A percentile compares a stretch with the other conserved stretches of the same genome.
These are phyloP conservation scores for Sinosuthora webbiana DNA, from an alignment of 2,113 vertebrate genomes.

Conservation along the genomic window DNA sequence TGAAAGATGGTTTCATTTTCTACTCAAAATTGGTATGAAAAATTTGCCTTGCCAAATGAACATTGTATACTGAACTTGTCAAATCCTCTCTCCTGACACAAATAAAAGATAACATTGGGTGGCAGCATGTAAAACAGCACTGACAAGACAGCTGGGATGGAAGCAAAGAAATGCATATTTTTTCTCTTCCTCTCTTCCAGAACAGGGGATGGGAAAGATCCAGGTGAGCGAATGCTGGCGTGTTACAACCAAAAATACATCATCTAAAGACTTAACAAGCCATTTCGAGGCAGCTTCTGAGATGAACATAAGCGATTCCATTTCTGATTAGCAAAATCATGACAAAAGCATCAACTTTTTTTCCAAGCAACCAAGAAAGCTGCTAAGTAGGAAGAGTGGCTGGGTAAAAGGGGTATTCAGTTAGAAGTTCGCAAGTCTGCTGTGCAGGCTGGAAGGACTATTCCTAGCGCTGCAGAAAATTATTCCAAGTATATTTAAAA, in stretches of 20 bases:
- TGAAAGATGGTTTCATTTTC: slow-evolving; percentile 81
- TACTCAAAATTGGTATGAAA: slow-evolving; percentile 75
- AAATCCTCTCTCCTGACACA: slow-evolving; percentile 78
- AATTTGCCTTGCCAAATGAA: slow-evolving; percentile 77
- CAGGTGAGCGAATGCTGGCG: slow-evolving; percentile 1
- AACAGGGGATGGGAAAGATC: slow-evolving; percentile 27
- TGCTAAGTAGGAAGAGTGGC: background rate
- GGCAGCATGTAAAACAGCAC: slow-evolving; percentile 77
- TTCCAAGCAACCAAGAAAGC: background rate
- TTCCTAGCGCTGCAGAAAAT: background rate
- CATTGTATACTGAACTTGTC: slow-evolving; percentile 76
- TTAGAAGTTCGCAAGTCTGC: slow-evolving; percentile 37
- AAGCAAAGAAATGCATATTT: slow-evolving; percentile 70
- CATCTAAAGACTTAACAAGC: slow-evolving; percentile 46
- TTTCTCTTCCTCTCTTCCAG: slow-evolving; percentile 50
- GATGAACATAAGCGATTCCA: slow-evolving; percentile 31
- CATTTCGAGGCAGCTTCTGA: slow-evolving; percentile 33
- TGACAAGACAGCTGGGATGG: slow-evolving; percentile 71
- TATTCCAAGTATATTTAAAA: slow-evolving; percentile 55
- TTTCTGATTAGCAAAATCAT: slow-evolving; percentile 72
- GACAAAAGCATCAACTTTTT: slow-evolving; percentile 60
- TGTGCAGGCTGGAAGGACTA: background rate
- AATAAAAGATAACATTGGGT: slow-evolving; percentile 77
- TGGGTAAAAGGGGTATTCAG: background rate
- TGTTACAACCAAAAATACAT: slow-evolving; percentile 26